Percentiles rank a stretch among this genome's conserved stretches.
Conservation (phyloP, 2,888 invertebrate species). For the Margaritifera margaritifera region DNA sequence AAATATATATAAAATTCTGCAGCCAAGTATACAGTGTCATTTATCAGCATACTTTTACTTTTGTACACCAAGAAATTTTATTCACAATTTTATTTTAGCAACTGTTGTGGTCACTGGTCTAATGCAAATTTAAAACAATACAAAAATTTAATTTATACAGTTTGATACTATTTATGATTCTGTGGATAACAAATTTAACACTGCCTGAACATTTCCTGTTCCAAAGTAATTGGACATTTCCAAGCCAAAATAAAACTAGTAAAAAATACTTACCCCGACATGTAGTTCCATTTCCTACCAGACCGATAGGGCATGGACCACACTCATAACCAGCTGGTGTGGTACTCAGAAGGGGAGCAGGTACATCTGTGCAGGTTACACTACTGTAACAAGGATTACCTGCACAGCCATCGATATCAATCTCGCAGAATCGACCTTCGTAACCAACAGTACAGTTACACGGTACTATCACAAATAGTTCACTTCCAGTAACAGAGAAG, state of each 20-base stretch:
- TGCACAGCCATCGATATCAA: conserved; percentile 51
- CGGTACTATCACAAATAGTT: conserved; percentile 36
- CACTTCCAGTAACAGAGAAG: conserved; percentile 27
- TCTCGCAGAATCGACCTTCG: conserved; percentile 45
- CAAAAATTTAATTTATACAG: no score
- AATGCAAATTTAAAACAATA: no score
- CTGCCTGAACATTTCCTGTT: no score
- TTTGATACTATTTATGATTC: no score
- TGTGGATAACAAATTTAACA: no score
- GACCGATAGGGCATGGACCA: conserved; percentile 43
- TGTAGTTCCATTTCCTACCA: conserved; percentile 40
- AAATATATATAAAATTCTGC: no score
- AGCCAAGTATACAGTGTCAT: no score
- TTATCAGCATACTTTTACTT: no score
- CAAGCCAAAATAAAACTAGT: neutral
- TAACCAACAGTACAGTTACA: conserved; percentile 48
- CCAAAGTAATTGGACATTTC: no score
- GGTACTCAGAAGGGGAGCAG: conserved; percentile 22
- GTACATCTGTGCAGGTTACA: conserved; percentile 45
- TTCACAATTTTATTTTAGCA: no score
- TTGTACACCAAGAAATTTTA: no score
- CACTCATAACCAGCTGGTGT: conserved; percentile 38
- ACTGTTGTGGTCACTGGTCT: no score
- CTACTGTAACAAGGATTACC: conserved; percentile 46
- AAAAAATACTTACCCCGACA: conserved; percentile 33